Percentiles rank a stretch among this genome's conserved stretches.
Conservation (phyloP, 2,797 vertebrate genomes). For the Pygocentrus nattereri region DNA sequence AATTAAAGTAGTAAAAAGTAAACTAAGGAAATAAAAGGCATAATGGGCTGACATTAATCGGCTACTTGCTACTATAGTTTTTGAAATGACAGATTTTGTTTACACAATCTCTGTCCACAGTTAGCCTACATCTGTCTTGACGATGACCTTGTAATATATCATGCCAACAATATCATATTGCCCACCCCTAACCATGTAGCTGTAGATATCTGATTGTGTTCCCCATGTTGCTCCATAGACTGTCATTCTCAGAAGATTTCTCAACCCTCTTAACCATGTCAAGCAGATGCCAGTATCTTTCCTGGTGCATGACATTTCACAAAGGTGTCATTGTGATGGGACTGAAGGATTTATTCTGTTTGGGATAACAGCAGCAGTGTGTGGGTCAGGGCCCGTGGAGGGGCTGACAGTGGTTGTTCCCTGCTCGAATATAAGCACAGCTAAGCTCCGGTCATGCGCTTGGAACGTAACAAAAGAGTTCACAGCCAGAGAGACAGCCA, state of each 20-base stretch:
- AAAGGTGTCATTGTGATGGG: slow-evolving; percentile 74
- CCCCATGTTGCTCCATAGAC: slow-evolving; percentile 19
- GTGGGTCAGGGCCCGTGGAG: slow-evolving; percentile 70
- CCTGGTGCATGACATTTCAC: slow-evolving; percentile 59
- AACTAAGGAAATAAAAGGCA: no score
- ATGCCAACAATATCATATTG: not conserved
- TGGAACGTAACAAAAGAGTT: slow-evolving; percentile 56
- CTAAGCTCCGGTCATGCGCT: slow-evolving; percentile 67
- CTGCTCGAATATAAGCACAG: slow-evolving; percentile 76
- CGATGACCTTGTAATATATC: not conserved
- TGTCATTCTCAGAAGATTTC: slow-evolving; percentile 37
- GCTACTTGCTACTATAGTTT: no score
- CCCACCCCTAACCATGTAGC: not conserved
- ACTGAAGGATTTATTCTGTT: slow-evolving; percentile 68
- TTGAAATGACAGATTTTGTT: no score
- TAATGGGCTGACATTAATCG: no score
- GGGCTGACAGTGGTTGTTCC: slow-evolving; percentile 72
- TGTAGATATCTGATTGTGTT: slow-evolving; percentile 35
- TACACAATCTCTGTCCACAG: no score
- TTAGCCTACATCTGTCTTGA: no score
- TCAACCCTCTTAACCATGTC: slow-evolving; percentile 41
- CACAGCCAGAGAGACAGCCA: slow-evolving; percentile 73
- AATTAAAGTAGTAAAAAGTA: no score
- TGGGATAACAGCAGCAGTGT: slow-evolving; percentile 77
- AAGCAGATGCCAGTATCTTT: slow-evolving; percentile 64